Evolutionary conservation across 1,140 invertebrate genomes (phyloP), one percentile per base, ranked within the genome.

Genomic region (Listronotus oregonensis): DNA sequence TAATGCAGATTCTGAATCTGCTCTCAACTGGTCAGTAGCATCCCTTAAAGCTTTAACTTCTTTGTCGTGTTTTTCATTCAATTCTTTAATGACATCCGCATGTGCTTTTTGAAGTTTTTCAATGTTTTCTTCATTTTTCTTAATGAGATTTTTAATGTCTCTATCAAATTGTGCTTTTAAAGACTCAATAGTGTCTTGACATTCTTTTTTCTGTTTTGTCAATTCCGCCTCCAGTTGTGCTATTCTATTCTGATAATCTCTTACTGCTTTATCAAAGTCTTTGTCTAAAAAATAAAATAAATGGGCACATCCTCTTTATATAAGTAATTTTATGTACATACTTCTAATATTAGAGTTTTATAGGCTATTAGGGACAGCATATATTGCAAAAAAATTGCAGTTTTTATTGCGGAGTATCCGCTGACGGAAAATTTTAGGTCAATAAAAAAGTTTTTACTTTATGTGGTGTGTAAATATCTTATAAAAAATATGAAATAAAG

Each of bases 61-160:
- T n/a, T 62, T 63, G 12, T 70, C 68, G 18, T 71, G 64, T 27
- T 65, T 59, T 10, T 60, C 57, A 17, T 63, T 64, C 10, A 73
- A n/a, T 10, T 69, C 66, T 27, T 64, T 51, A 27, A 70, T 31
- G 37, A 64, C 47, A 15, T 75, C 68, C 11, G 60, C 67, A 39
- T 73, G 67, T 5, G 71, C 64, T 56, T 64, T 61, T 54, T 75
- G 72, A 14, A 75, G 61, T 47, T 71, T 65, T 14, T 65, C 61
- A 9, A 75, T 65, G 42, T 69, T 71, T 6, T 68, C 67, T 34
- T 66, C 66, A 55, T 72, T 71, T 50, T 65, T 64, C 15, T 64
- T 64, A 12, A 65, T 18, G 1, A 73, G 43, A 49, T 75, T 71
- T 46, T 71, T 71, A 9, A 69, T 66, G 9, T 75, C 69, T 27